Conservation (phyloP, 1,140 invertebrate genomes). For the Megathymus violae region DNA sequence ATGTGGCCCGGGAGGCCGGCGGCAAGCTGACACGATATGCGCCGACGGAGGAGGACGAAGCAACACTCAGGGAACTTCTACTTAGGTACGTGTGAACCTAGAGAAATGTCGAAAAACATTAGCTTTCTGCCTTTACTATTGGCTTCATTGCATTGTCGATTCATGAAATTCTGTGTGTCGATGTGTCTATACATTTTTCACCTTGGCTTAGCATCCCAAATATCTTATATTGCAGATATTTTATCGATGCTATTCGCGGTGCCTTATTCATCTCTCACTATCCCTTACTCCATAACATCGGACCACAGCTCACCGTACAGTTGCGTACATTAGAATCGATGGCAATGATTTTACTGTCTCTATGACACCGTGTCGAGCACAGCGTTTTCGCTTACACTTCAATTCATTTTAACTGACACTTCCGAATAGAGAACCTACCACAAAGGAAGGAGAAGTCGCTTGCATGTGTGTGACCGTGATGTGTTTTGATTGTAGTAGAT, state of each 20-base stretch:
- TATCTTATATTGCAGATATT: constrained; percentile 80
- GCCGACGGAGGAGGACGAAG: constrained; percentile 91
- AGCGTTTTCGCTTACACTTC: constrained; percentile 50
- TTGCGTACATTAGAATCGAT: constrained; percentile 65
- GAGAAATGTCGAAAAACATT: constrained; percentile 62
- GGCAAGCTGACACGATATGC: constrained; percentile 84
- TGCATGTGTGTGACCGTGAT: constrained; percentile 68
- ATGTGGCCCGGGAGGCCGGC: constrained; percentile 83
- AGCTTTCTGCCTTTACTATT: constrained; percentile 75
- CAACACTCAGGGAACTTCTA: constrained; percentile 93
- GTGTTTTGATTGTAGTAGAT: constrained; percentile 47
- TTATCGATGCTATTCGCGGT: constrained; percentile 57
- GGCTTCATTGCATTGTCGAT: constrained; percentile 73
- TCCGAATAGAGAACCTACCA: constrained; percentile 37
- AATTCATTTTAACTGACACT: constrained; percentile 43
- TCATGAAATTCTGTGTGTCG: constrained; percentile 68
- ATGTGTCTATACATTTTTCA: constrained; percentile 75
- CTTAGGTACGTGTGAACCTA: constrained; percentile 88
- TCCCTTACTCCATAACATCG: constrained; percentile 65
- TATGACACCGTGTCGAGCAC: constrained; percentile 45
- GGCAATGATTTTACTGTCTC: constrained; percentile 57
- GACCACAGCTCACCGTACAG: constrained; percentile 65
- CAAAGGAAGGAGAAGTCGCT: constrained; percentile 40
- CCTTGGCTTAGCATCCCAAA: constrained; percentile 75
- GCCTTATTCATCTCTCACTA: constrained; percentile 60